Conservation (phyloP, 23 tunicate genomes). For the Trididemnum miniatum region DNA sequence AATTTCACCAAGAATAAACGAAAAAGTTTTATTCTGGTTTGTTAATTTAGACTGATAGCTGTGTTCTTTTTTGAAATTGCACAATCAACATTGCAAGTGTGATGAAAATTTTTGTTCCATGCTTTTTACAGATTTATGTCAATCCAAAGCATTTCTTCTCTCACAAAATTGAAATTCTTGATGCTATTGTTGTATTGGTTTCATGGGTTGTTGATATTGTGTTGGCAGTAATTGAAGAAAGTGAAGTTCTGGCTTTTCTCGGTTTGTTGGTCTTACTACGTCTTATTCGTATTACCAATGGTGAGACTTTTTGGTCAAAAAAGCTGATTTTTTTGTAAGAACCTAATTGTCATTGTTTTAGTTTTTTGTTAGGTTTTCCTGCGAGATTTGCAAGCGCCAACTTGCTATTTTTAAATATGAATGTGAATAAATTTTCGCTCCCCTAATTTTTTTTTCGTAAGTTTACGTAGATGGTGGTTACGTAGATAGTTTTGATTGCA, state of each 20-base stretch:
- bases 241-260: slow-evolving; percentile 49
- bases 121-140: slow-evolving; percentile 50
- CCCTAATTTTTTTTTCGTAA: too few relatives aligned
- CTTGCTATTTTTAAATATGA: too few relatives aligned
- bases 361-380: not conserved
- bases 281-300: slow-evolving; percentile 66
- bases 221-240: slow-evolving; percentile 39
- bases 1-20: too few relatives aligned
- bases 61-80: too few relatives aligned
- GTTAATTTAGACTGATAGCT: too few relatives aligned
- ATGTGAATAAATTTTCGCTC: too few relatives aligned
- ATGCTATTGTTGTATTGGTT: slow-evolving; percentile 76
- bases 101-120: too few relatives aligned
- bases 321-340: too few relatives aligned
- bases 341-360: not conserved
- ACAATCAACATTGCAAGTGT: too few relatives aligned
- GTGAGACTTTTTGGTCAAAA: slow-evolving; percentile 37
- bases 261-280: slow-evolving; percentile 72
- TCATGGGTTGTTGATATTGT: slow-evolving; percentile 78
- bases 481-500: too few relatives aligned
- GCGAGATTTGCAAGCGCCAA: not conserved
- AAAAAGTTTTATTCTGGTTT: too few relatives aligned
- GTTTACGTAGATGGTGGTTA: too few relatives aligned
- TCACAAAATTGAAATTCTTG: slow-evolving; percentile 85
- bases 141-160: slow-evolving; percentile 61